Evolutionary conservation across 2,113 vertebrate genomes (phyloP).

Genomic region (Vimba vimba): DNA sequence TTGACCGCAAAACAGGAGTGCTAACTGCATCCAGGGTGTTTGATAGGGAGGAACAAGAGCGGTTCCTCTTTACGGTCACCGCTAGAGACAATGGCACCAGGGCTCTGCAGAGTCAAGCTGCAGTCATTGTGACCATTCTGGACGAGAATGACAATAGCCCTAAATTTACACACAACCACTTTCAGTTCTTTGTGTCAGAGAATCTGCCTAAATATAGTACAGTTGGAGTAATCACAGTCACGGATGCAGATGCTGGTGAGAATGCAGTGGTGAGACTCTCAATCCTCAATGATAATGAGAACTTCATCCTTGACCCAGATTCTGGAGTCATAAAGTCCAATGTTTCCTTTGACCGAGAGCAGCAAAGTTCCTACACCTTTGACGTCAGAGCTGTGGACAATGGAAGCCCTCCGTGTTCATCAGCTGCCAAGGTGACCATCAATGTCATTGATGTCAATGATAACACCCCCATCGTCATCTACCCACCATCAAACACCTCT

Average conservation of each 20-base stretch:
- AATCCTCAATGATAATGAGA: slow-evolving; percentile 94
- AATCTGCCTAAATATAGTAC: slow-evolving; percentile 98
- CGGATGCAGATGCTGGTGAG: slow-evolving; percentile 93
- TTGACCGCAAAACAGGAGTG: slow-evolving; percentile 96
- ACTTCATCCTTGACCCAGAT: slow-evolving; percentile 94
- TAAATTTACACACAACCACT: slow-evolving; percentile 98
- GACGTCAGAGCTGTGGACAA: slow-evolving; percentile 95
- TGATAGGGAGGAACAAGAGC: slow-evolving; percentile 96
- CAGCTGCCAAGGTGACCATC: slow-evolving; percentile 97
- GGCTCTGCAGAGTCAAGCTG: slow-evolving; percentile 94
- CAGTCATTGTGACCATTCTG: slow-evolving; percentile 94
- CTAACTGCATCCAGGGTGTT: slow-evolving; percentile 96
- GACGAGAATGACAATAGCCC: slow-evolving; percentile 99
- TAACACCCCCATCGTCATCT: slow-evolving; percentile 95
- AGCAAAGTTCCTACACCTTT: slow-evolving; percentile 98
- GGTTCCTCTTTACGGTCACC: slow-evolving; percentile 95
- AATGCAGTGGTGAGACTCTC: slow-evolving; percentile 96
- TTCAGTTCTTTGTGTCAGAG: slow-evolving; percentile 98
- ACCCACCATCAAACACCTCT: slow-evolving; percentile 94
- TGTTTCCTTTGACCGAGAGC: slow-evolving; percentile 96
- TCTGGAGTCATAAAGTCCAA: slow-evolving; percentile 98
- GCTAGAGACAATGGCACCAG: slow-evolving; percentile 97
- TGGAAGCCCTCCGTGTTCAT: slow-evolving; percentile 91
- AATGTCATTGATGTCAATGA: slow-evolving; percentile 99
- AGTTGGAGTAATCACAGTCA: slow-evolving; percentile 96